Percentiles rank a stretch among this genome's conserved stretches.
Evolutionary conservation across 2,113 vertebrate species (phyloP).

Genomic region (Guaruba guarouba): DNA sequence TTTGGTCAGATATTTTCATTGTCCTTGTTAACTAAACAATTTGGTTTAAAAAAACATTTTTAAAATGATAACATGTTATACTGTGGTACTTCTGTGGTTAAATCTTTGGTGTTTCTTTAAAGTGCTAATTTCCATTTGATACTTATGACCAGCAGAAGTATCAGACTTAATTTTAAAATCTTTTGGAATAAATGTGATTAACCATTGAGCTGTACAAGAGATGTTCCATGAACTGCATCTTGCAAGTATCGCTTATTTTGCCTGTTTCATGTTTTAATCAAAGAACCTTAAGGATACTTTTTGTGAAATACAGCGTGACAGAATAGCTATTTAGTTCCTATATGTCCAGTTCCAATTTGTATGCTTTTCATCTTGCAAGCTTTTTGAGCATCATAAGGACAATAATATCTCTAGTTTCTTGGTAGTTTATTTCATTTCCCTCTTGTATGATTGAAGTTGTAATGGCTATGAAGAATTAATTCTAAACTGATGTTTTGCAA

Average conservation of each 20-base stretch:
- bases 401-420: constrained; percentile 14
- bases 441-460: neutral
- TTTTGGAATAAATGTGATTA: neutral
- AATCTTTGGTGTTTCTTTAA: neutral
- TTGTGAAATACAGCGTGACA: constrained; percentile 7
- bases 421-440: constrained; percentile 2
- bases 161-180: neutral
- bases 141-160: neutral
- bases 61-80: neutral
- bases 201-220: neutral
- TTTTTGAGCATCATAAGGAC: constrained; percentile 6
- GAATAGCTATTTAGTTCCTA: constrained; percentile 19
- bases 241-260: neutral
- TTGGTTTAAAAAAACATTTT: neutral
- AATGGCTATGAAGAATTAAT: constrained; percentile 19
- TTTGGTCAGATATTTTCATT: neutral
- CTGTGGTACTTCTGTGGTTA: neutral
- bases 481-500: constrained; percentile 6
- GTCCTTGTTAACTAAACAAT: neutral
- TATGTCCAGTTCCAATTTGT: neutral
- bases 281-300: constrained; percentile 8
- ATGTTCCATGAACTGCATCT: neutral
- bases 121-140: neutral
- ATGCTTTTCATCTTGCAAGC: neutral
- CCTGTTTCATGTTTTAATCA: constrained; percentile 32